phyloP scores from a whole-genome alignment of 2,888 invertebrate genomes.

The Ophion ellenae region DNA sequence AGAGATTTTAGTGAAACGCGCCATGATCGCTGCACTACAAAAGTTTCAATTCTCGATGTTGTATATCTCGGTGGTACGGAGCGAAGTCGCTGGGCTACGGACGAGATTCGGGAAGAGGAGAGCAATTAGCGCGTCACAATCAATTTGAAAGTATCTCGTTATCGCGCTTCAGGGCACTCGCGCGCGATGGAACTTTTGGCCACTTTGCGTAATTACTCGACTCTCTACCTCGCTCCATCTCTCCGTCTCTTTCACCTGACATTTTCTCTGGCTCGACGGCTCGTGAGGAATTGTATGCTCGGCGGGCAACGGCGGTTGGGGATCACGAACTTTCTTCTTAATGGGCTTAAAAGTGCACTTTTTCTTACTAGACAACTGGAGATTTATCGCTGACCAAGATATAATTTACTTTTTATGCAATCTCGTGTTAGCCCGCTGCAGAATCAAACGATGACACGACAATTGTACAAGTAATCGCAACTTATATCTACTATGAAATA shows the following conservation, averaged over 20 bases:
- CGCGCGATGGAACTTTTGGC: constrained; percentile 60
- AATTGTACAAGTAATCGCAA: not conserved
- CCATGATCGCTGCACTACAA: constrained; percentile 15
- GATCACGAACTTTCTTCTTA: constrained; percentile 27
- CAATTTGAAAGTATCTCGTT: constrained; percentile 65
- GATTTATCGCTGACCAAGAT: constrained; percentile 26
- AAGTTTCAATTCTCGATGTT: constrained; percentile 42
- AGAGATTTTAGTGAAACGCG: constrained; percentile 14
- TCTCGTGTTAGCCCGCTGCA: not conserved
- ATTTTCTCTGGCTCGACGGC: constrained; percentile 39
- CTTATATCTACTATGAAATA: not conserved
- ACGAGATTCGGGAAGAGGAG: constrained; percentile 53
- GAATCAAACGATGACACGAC: constrained; percentile 5
- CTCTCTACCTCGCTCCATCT: constrained; percentile 40
- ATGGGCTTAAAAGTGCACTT: constrained; percentile 19
- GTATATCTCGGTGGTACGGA: constrained; percentile 61
- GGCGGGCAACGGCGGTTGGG: constrained; percentile 28
- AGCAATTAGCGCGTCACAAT: constrained; percentile 65
- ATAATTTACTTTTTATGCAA: constrained; percentile 18
- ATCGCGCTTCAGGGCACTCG: constrained; percentile 58
- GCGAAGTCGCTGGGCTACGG: constrained; percentile 10
- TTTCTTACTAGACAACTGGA: constrained; percentile 34
- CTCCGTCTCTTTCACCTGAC: constrained; percentile 16
- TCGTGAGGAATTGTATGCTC: constrained; percentile 34
- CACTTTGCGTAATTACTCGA: constrained; percentile 65